A percentile compares a stretch with the other conserved stretches of the same genome.
These are phyloP conservation scores for Saturnia japonica DNA, from an alignment of 2,888 invertebrate species.

Conservation along the genomic window DNA sequence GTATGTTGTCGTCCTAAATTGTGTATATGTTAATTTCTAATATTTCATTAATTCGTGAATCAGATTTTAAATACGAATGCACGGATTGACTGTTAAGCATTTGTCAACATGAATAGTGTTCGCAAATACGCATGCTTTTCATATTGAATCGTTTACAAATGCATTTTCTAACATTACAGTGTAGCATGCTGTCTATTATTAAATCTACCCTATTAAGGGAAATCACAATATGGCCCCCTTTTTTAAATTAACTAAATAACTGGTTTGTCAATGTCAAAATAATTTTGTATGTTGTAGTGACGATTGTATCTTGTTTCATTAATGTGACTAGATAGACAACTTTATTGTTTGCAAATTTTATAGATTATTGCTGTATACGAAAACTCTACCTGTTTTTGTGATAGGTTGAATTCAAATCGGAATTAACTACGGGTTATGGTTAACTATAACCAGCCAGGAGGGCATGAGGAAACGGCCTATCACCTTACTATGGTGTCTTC, in stretches of 20 bases:
- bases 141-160: background rate
- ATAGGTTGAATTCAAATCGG: too few relatives aligned
- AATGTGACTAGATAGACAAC: background rate
- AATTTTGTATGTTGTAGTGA: conserved; percentile 1
- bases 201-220: conserved; percentile 5
- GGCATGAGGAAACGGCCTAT: too few relatives aligned
- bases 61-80: conserved; percentile 4
- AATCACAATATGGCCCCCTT: conserved; percentile 3
- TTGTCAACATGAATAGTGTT: conserved; percentile 8
- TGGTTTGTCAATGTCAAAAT: conserved; percentile 10
- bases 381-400: background rate
- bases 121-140: conserved; percentile 2
- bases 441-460: too few relatives aligned
- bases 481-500: too few relatives aligned
- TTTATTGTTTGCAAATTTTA: background rate
- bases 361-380: background rate
- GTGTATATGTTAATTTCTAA: background rate
- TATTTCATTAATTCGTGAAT: conserved; percentile 12
- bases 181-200: conserved; percentile 6
- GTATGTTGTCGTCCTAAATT: background rate
- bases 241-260: conserved; percentile 5
- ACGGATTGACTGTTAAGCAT: background rate
- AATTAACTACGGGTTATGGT: too few relatives aligned
- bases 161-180: conserved; percentile 7
- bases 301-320: background rate